Base-by-base conservation (phyloP, 2,888 invertebrate species). In the Chrysopilus asiliformis region DNA sequence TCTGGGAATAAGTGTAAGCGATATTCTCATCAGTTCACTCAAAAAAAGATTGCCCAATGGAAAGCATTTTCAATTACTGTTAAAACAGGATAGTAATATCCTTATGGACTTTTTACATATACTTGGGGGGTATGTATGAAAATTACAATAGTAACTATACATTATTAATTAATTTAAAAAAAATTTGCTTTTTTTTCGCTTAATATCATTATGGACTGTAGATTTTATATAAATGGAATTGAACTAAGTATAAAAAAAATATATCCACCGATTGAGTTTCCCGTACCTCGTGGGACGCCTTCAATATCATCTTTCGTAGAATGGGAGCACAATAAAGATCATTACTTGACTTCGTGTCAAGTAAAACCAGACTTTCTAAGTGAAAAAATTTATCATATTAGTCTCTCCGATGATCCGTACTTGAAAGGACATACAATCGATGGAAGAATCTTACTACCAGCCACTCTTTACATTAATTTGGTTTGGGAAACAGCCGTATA, bases 251-350 rank as follows among this genome's bases (percentile, higher is more conserved):
- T 89, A 4, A 70, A 79, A 2, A 74, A 76, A 38, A 65, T 95
- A 27, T 91, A 87, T 59, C 82, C 87, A 0, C 58, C 68, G 15
- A 66, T 87, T 0, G 53, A 71, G 28, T 87, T 75, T 59, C 93
- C 93, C 0, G 93, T 94, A 2, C 80, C 87, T 1, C 71, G 79
- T 20, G 80, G 83, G 2, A 94, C 94, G 0, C 80, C 85, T 0
- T 83, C 83, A 75, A 68, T 93, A 28, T 72, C 85, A 1, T 79
- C 86, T 4, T 64, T 82, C 2, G 72, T 93, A 10, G 73, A 74
- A 44, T 94, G 93, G 91, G 83, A 93, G 47, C 91, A 94, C 51
- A 69, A 72, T 13, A 74, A 76, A 41, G 74, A 79, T n/a, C n/a
- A n/a, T n/a, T n/a, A n/a, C n/a, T n/a, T n/a, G n/a, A n/a, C n/a